Evolutionary conservation across 2,113 vertebrate genomes (phyloP).

Genomic region (Rhinolophus sinicus): DNA sequence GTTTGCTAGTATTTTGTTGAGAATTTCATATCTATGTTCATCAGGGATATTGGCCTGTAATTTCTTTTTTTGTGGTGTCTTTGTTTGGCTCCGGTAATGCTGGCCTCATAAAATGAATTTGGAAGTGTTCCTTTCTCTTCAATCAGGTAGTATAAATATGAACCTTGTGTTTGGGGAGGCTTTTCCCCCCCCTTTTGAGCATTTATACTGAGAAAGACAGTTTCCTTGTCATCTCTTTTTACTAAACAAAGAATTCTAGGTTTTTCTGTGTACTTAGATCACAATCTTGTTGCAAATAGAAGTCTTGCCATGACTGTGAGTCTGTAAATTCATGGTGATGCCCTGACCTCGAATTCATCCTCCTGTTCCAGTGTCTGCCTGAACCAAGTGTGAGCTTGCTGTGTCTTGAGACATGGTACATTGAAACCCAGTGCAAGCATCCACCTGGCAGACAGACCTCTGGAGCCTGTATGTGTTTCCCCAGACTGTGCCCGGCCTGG

Average conservation of each 20-base stretch:
- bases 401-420: not conserved
- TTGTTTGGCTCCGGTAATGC: no score
- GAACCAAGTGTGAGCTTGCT: not conserved
- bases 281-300: not conserved
- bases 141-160: not conserved
- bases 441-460: not conserved
- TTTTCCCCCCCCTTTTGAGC: not conserved
- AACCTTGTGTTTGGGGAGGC: not conserved
- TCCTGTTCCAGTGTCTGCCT: not conserved
- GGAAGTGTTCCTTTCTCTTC: not conserved
- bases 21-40: no score
- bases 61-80: no score
- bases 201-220: not conserved
- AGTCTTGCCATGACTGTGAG: not conserved
- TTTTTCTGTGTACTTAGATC: not conserved
- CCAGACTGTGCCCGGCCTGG: not conserved
- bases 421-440: not conserved
- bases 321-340: not conserved
- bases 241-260: not conserved
- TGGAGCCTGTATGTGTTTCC: not conserved
- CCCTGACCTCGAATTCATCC: not conserved
- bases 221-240: conserved; percentile 1
- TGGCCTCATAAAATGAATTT: not conserved
- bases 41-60: no score
- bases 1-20: no score